phyloP scores from a whole-genome alignment of 2,113 vertebrate species.

The Chamaetylas fuelleborni region DNA sequence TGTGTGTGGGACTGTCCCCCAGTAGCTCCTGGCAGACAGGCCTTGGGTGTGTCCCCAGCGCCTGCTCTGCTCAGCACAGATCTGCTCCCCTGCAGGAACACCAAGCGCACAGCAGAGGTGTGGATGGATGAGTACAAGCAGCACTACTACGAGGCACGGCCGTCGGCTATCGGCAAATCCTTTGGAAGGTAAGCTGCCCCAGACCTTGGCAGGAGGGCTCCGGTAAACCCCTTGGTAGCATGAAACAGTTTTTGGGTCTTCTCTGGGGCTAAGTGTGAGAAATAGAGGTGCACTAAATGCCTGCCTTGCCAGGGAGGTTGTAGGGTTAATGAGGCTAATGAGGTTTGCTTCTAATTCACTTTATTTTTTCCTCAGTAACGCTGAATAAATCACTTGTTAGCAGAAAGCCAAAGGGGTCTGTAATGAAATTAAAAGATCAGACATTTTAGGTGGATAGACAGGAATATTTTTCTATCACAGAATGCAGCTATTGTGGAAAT shows the following conservation, averaged over 20 bases:
- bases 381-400: not conserved
- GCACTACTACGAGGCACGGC: constrained; percentile 94
- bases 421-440: constrained; percentile 1
- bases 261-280: not conserved
- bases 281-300: not conserved
- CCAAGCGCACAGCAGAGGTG: constrained; percentile 93
- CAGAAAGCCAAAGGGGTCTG: not conserved
- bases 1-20: not conserved
- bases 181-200: constrained; percentile 87
- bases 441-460: not conserved
- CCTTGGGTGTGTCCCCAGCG: not conserved
- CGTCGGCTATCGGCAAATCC: constrained; percentile 91
- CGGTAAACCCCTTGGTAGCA: not conserved
- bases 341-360: not conserved
- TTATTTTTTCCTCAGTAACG: not conserved
- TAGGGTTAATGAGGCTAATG: not conserved
- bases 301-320: not conserved
- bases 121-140: constrained; percentile 99
- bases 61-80: not conserved
- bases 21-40: not conserved
- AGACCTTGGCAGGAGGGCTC: not conserved
- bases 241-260: not conserved
- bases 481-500: not conserved
- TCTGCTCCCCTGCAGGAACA: constrained; percentile 81
- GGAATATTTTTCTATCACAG: not conserved